Evolutionary conservation across 2,113 vertebrate species (phyloP).

Genomic region (Nyctereutes procyonoides): DNA sequence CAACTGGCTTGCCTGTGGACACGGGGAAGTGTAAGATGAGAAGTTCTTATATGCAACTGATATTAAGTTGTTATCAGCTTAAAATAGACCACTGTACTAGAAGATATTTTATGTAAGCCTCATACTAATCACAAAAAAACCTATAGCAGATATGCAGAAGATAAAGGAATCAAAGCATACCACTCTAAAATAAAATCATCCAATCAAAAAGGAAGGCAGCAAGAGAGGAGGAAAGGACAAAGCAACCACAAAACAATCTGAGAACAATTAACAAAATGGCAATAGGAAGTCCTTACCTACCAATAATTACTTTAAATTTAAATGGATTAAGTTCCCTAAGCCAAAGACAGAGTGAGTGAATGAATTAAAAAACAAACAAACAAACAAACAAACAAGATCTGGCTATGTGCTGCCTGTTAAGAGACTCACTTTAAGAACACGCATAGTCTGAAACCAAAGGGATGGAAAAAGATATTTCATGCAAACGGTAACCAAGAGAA

Average conservation of each 20-base stretch:
- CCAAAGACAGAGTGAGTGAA: neutral
- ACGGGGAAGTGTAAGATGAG: neutral
- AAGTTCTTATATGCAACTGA: neutral
- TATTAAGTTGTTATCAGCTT: neutral
- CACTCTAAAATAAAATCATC: neutral
- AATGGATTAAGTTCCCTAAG: neutral
- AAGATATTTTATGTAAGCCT: neutral
- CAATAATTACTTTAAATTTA: slow-evolving; percentile 1
- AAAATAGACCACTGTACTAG: neutral
- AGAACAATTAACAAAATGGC: neutral
- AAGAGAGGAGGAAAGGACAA: neutral
- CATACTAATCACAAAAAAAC: neutral
- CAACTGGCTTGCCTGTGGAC: neutral
- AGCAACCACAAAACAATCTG: neutral
- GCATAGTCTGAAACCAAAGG: neutral
- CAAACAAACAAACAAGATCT: neutral
- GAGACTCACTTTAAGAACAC: neutral
- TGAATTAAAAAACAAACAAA: neutral
- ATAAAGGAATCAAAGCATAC: neutral
- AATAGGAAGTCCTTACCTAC: neutral
- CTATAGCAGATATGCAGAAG: neutral
- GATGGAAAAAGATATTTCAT: neutral
- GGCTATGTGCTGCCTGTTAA: neutral
- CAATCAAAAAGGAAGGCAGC: neutral
- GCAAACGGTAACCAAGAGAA: neutral